Percentiles rank a stretch among this genome's conserved stretches.
These are phyloP conservation scores for Megaustenia siamemsis DNA, from an alignment of 2,888 invertebrate genomes.

Conservation along the genomic window DNA sequence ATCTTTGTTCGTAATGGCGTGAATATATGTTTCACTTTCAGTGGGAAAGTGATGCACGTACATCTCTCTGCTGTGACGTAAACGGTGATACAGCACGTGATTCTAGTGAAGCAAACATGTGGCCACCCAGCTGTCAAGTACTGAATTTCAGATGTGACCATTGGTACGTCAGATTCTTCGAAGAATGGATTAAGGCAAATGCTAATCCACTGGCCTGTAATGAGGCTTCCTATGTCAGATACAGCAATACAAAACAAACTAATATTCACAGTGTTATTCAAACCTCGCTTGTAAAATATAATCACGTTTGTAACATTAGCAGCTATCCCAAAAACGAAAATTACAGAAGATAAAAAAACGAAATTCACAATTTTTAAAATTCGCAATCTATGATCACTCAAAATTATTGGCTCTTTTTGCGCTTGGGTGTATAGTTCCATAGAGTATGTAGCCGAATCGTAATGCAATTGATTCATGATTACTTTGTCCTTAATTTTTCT, in stretches of 20 bases:
- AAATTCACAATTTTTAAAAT: constrained; percentile 19
- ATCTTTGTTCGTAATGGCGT: constrained; percentile 30
- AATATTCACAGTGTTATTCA: constrained; percentile 20
- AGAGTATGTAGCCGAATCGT: no score
- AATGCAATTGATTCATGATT: no score
- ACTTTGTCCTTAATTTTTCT: no score
- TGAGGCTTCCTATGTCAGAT: constrained; percentile 6
- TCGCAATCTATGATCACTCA: not conserved
- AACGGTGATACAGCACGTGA: constrained; percentile 24
- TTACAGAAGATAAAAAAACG: not conserved
- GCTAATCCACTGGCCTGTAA: constrained; percentile 6
- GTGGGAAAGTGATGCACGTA: constrained; percentile 8
- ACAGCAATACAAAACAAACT: constrained; percentile 27
- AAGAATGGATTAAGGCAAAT: constrained; percentile 19
- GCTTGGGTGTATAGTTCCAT: no score
- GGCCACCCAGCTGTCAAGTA: constrained; percentile 37
- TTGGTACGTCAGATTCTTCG: constrained; percentile 21
- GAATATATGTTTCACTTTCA: constrained; percentile 27
- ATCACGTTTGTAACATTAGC: not conserved
- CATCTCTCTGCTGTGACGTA: constrained; percentile 36
- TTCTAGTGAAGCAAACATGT: constrained; percentile 32
- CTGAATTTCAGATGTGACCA: constrained; percentile 30
- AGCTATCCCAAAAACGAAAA: not conserved
- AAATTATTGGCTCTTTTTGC: not conserved
- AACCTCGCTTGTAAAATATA: constrained; percentile 16